phyloP scores from a whole-genome alignment of 2,113 vertebrate genomes.

The Galemys pyrenaicus region DNA sequence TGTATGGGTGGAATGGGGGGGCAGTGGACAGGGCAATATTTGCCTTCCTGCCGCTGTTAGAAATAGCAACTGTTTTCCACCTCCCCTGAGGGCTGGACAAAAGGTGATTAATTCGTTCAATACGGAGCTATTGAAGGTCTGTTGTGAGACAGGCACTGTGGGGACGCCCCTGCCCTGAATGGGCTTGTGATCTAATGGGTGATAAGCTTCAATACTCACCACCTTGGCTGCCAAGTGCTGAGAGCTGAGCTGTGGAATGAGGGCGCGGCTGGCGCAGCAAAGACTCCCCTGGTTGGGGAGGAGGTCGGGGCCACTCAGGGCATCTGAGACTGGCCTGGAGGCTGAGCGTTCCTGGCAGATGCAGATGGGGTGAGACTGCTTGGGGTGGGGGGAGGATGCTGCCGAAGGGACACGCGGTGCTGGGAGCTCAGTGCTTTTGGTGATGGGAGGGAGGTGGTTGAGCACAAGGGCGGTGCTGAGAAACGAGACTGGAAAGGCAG shows the following conservation, averaged over 20 bases:
- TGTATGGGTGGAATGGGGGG: background rate
- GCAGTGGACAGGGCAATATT: background rate
- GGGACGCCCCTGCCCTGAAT: background rate
- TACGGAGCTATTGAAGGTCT: slow-evolving; percentile 43
- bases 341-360: background rate
- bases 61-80: slow-evolving; percentile 53
- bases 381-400: background rate
- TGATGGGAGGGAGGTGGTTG: background rate
- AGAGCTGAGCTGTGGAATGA: rapidly evolving
- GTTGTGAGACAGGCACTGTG: background rate
- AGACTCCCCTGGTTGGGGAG: background rate
- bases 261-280: rapidly evolving
- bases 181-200: background rate
- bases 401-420: background rate
- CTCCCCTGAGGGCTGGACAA: slow-evolving; percentile 34
- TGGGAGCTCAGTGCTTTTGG: background rate
- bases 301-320: rapidly evolving
- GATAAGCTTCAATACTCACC: background rate
- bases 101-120: slow-evolving; percentile 47
- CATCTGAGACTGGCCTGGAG: no score
- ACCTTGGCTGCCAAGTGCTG: background rate
- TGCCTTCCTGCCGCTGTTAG: slow-evolving; percentile 61
- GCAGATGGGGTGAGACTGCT: rapidly evolving
- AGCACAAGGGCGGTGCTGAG: background rate
- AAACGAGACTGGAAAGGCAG: background rate